Evolutionary conservation across 2,888 invertebrate genomes (phyloP).

Genomic region (Caenorhabditis uteleia): DNA sequence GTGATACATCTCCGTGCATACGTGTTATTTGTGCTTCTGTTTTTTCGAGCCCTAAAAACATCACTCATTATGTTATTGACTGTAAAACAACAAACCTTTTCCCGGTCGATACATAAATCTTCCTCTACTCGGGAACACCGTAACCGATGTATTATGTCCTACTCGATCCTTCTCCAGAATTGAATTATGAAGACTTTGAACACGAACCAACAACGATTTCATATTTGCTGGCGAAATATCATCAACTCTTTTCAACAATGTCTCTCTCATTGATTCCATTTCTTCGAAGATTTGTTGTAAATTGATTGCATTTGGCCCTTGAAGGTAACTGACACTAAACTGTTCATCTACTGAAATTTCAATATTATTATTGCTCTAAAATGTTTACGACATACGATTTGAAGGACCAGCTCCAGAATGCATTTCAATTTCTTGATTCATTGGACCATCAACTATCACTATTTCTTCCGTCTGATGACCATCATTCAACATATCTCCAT

Average conservation of each 20-base stretch:
- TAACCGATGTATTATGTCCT: background rate
- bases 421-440: slow-evolving; percentile 7
- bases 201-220: slow-evolving; percentile 17
- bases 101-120: slow-evolving; percentile 27
- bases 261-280: slow-evolving; percentile 18
- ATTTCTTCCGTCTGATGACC: slow-evolving; percentile 11
- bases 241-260: slow-evolving; percentile 22
- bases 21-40: slow-evolving; percentile 11
- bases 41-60: slow-evolving; percentile 11
- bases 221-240: slow-evolving; percentile 9
- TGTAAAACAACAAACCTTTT: slow-evolving; percentile 11
- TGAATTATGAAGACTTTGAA: slow-evolving; percentile 26
- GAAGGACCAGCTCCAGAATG: slow-evolving; percentile 9
- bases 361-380: too few relatives aligned
- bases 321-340: slow-evolving; percentile 7
- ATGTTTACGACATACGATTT: background rate
- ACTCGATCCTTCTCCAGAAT: slow-evolving; percentile 7
- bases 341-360: too few relatives aligned
- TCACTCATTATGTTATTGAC: background rate
- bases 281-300: slow-evolving; percentile 20
- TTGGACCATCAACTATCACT: slow-evolving; percentile 31
- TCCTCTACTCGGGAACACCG: slow-evolving; percentile 22
- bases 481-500: slow-evolving; percentile 5
- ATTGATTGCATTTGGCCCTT: slow-evolving; percentile 10
- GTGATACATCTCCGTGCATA: slow-evolving; percentile 12